phyloP scores from a whole-genome alignment of 1,140 invertebrate species.

The Sesamia nonagrioides region DNA sequence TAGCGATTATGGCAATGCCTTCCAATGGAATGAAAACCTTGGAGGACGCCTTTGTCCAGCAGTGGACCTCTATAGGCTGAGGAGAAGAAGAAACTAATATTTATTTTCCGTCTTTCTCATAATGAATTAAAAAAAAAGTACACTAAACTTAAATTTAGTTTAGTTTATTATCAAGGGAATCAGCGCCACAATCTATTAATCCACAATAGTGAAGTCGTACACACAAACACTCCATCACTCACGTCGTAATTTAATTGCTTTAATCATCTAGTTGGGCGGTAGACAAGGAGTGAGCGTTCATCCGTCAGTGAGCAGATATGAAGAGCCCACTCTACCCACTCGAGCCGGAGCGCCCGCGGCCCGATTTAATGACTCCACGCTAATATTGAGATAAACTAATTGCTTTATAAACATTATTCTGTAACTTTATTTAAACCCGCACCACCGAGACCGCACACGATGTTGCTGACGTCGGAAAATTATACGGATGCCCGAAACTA shows the following conservation, averaged over 20 bases:
- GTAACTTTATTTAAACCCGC: conserved; percentile 57
- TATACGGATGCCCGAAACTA: conserved; percentile 39
- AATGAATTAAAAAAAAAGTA: too few relatives aligned
- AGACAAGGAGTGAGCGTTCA: conserved; percentile 56
- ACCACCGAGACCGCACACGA: conserved; percentile 48
- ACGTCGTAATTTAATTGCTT: conserved; percentile 61
- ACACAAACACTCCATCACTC: conserved; percentile 60
- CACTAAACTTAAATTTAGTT: too few relatives aligned
- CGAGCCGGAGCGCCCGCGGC: conserved; percentile 47
- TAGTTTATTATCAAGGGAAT: neutral
- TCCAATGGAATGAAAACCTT: too few relatives aligned
- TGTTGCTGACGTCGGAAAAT: conserved; percentile 18
- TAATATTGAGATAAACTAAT: conserved; percentile 71
- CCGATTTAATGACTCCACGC: conserved; percentile 59
- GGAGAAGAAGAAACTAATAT: too few relatives aligned
- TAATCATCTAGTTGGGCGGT: conserved; percentile 54
- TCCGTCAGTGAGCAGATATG: conserved; percentile 62
- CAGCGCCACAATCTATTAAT: conserved; percentile 36
- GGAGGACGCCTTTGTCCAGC: too few relatives aligned
- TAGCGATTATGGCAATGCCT: too few relatives aligned
- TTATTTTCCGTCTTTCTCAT: too few relatives aligned
- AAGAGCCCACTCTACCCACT: conserved; percentile 53
- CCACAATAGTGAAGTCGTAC: conserved; percentile 28
- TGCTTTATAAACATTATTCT: conserved; percentile 65
- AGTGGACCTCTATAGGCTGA: too few relatives aligned